Base-by-base conservation (phyloP, 2,113 vertebrate species). In the Cololabis saira region DNA sequence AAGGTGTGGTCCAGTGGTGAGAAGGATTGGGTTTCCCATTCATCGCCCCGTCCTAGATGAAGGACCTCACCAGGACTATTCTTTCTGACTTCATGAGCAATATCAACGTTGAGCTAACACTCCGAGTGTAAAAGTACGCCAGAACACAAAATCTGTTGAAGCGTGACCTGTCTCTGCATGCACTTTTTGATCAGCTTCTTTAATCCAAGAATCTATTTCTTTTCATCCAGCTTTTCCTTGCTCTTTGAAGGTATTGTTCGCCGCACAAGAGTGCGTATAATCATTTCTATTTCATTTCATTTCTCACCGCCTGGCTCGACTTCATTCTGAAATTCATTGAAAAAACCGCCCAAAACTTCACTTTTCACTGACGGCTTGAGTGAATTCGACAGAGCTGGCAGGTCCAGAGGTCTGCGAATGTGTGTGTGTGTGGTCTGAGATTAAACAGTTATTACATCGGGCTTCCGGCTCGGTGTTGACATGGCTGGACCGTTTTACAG, bases 1-100 rank as follows among this genome's bases (percentile, higher is more conserved):
- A 54, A 82, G 87, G 90, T 75, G 88, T 86, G 90, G 90, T 85
- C 68, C 60, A 24, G 24, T 41, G 40, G 27, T 14, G 41, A n/a
- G 43, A 40, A 5, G 70, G 87, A 68, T 90, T 48, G 19, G 21
- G 84, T 90, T 91, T 83, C 88, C 84, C 63, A 87, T 91, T 89
- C 88, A 88, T 79, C 68, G 18, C 24, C 10, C 52, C 22, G 66
- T 83, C 77, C 67, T 54, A 71, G 27, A 77, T 75, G 67, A 67
- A 61, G 10, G 72, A 55, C 81, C 21, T 37, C 18, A 45, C 16
- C 61, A 19, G 41, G 47, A 67, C 50, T 47, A 3, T n/a, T 0
- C 44, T 11, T 40, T 40, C 16, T 7, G 9, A 19, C 40, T 47
- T 53, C 55, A 71, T 47, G 10, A 58, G 19, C 22, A 43, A 43